Evolutionary conservation across 2,797 vertebrate genomes (phyloP).

Genomic region (Micropoecilia bifurca): DNA sequence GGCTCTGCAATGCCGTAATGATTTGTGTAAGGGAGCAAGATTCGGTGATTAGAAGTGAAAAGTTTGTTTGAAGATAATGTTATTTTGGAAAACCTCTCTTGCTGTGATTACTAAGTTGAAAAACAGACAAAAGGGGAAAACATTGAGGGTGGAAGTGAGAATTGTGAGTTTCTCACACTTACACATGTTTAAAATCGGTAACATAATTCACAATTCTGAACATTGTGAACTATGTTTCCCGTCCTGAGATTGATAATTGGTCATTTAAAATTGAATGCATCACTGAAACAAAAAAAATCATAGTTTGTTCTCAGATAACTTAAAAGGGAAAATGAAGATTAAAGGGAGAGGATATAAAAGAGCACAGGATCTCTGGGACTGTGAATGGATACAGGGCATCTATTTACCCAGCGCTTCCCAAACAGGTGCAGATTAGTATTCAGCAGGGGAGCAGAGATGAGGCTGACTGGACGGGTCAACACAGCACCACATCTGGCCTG

Average conservation of each 20-base stretch:
- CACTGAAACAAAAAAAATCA: conserved; percentile 30
- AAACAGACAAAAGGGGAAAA: conserved; percentile 68
- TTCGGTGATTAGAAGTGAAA: conserved; percentile 86
- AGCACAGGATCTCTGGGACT: conserved; percentile 41
- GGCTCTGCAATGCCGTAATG: conserved; percentile 74
- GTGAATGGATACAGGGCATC: conserved; percentile 72
- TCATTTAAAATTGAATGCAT: conserved; percentile 15
- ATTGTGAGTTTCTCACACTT: conserved; percentile 78
- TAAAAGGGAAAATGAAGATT: conserved; percentile 39
- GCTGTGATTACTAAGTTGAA: conserved; percentile 79
- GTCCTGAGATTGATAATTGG: conserved; percentile 13
- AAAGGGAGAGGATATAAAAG: conserved; percentile 41
- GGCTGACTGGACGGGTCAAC: conserved; percentile 64
- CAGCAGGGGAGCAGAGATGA: conserved; percentile 50
- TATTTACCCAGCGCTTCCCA: conserved; percentile 63
- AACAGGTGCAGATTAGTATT: conserved; percentile 82
- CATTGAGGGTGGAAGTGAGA: conserved; percentile 68
- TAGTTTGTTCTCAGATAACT: conserved; percentile 28
- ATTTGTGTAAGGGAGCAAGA: conserved; percentile 77
- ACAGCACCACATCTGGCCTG: conserved; percentile 73
- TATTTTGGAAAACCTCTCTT: conserved; percentile 84
- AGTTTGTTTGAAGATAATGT: conserved; percentile 88
- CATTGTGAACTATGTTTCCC: conserved; percentile 30
- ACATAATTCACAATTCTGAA: conserved; percentile 48
- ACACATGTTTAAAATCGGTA: conserved; percentile 67